Base-by-base conservation (phyloP, 1,140 invertebrate genomes). In the Brachystomella parvula region DNA sequence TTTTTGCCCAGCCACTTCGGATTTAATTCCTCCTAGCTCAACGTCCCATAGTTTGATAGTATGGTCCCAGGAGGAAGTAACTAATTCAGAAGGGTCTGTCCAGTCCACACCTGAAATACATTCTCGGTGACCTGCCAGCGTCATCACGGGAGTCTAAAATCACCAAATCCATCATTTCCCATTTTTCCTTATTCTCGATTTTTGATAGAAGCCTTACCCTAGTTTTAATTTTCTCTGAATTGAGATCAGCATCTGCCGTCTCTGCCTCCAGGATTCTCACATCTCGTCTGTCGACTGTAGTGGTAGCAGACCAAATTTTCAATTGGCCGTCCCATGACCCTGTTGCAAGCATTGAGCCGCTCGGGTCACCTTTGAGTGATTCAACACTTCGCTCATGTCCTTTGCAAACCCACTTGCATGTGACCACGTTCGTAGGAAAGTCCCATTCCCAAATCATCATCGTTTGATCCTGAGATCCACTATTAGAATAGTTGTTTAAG, bases 31-130 rank as follows among this genome's bases (percentile, higher is more conserved):
- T 64, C 86, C 88, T 32, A 90, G 77, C 77, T 94, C 87, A 28
- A 90, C 81, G 80, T 99, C 95, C 96, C 96, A 99, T 2, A 96
- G 74, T 77, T 90, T 88, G 12, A 99, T 79, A 0, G 94, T 92
- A 75, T 98, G 94, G 81, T 99, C 96, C 94, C 94, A 96, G 0
- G 90, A 89, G 70, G 85, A 83, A 0, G 92, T 93, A 17, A 90
- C 83, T 1, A 97, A 76, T 64, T 86, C 86, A 47, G 84, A 80
- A 61, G 80, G 81, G 67, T 88, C 86, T 65, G 89, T 83, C 94
- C 94, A 99, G 49, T 85, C 81, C 0, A 92, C 82, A 0, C 86
- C 85, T 6, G 90, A 92, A 6, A 99, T 84, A 24, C 87, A 88
- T 78, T 98, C 95, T 70, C 87, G 86, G 76, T 99, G 96, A 0